Evolutionary conservation across 2,888 invertebrate species (phyloP), one percentile per base, ranked within the genome.

Genomic region (Megamerina dolium): DNA sequence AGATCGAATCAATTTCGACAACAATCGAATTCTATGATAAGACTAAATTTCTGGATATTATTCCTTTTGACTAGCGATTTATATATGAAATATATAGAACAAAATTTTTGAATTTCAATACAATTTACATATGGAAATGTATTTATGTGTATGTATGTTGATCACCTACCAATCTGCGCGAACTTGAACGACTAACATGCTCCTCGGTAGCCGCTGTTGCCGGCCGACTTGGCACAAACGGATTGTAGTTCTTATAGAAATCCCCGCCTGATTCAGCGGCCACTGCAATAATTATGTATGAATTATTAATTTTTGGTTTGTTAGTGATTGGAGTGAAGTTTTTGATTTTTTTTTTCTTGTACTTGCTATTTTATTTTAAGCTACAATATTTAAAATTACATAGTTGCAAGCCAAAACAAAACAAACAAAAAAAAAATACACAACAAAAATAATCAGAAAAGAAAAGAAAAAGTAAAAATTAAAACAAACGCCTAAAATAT

Each of bases 201-300:
- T 65, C 67, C 61, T 66, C 65, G 63, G 58, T 56, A 54, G 60
- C 45, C 48, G 57, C 78, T 69, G 73, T 66, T 70, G 72, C 73
- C 46, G 56, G 56, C 74, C 77, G 77, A 73, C 75, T 74, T 68
- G 75, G 76, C 73, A 74, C 66, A 58, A 78, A 84, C 79, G 75
- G 75, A 74, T 78, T 74, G 73, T 78, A 78, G 80, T 78, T 81
- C 83, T 87, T 87, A 87, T 82, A 87, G 85, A 81, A 83, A 80
- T 87, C 86, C 81, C 75, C 75, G 76, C 80, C 79, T 76, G 83
- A 82, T 78, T 83, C 83, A 76, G 83, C 83, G 79, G 83, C 84
- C 83, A 84, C 84, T 84, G 83, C 76, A 84, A 83, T 58, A 55
- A 66, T 66, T 61, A 61, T 60, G 63, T 57, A 53, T 56, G 60